Conservation (phyloP, 1,140 invertebrate species). For the Cotesia vestalis region DNA sequence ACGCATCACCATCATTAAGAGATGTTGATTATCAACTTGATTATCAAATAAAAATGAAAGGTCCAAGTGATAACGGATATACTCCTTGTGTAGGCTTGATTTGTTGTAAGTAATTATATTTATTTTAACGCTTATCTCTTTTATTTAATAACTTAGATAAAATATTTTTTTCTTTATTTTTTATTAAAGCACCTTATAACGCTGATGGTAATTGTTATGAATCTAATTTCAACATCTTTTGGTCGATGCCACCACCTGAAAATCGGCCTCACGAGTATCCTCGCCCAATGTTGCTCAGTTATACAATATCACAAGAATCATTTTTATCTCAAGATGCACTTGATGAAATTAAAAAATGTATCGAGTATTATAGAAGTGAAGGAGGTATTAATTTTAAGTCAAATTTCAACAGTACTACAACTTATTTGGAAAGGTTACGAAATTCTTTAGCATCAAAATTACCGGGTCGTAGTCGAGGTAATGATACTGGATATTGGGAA, state of each 20-base stretch:
- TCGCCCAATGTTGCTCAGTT: slow-evolving; percentile 87
- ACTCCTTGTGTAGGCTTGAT: slow-evolving; percentile 93
- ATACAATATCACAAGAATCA: slow-evolving; percentile 83
- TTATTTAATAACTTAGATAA: slow-evolving; percentile 5
- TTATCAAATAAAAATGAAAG: slow-evolving; percentile 94
- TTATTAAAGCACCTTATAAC: slow-evolving; percentile 82
- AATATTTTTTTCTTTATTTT: slow-evolving; percentile 16
- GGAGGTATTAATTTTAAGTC: slow-evolving; percentile 83
- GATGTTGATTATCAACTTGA: slow-evolving; percentile 93
- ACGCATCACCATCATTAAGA: slow-evolving; percentile 86
- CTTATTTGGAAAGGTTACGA: slow-evolving; percentile 77
- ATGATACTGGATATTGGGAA: slow-evolving; percentile 60
- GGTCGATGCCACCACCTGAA: slow-evolving; percentile 94
- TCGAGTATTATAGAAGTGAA: slow-evolving; percentile 84
- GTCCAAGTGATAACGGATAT: slow-evolving; percentile 86
- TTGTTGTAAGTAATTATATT: slow-evolving; percentile 74
- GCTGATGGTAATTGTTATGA: slow-evolving; percentile 79
- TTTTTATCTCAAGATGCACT: slow-evolving; percentile 84
- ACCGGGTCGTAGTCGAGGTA: slow-evolving; percentile 57
- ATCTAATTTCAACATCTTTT: slow-evolving; percentile 86
- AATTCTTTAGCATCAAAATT: slow-evolving; percentile 62
- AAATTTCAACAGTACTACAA: slow-evolving; percentile 76
- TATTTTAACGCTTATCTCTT: neutral
- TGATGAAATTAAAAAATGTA: slow-evolving; percentile 83
- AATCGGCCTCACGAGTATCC: slow-evolving; percentile 90